Evolutionary conservation across 1,140 invertebrate species (phyloP), one percentile per base, ranked within the genome.

Genomic region (Lepidurus apus): DNA sequence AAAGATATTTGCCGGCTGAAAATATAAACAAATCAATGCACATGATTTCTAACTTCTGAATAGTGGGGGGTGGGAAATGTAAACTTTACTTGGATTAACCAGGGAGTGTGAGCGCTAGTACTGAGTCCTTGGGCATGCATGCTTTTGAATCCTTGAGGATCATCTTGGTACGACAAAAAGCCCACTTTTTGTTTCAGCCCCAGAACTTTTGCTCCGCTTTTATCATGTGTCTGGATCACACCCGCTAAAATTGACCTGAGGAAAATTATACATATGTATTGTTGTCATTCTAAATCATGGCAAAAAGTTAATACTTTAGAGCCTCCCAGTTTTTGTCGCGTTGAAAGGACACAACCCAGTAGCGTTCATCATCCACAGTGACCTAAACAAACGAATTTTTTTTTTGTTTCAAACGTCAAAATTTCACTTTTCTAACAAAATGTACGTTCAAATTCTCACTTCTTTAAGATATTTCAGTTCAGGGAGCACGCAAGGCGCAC

Each of bases 311-410:
- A 42, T 85, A 93, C 89, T 90, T 87, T 53, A 96, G 85, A 76
- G 91, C 89, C 81, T 92, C 89, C 93, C 94, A 96, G 85, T 96
- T 96, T 75, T 91, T 88, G 24, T 91, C 89, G 77, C 90, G 87
- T 80, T 93, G 90, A 86, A 96, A 97, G 1, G 89, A 88, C 65
- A 96, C 91, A 1, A 92, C 90, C 93, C 94, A 96, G 84, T 97
- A 97, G 79, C 95, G 87, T 43, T 92, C 89, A 83, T 96, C 95
- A 80, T 92, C 88, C 1, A 96, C 88, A 79, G 89, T 88, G 34
- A 96, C 85, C 86, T 88, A 75, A 34, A 34, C 34, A 34, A 4
- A 34, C 34, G 34, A 34, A 1, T 4, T 34, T 34, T 34, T 26
- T 26, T 1, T 34, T 34, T 34, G 34, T 4, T 34, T 34, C 34